phyloP scores from a whole-genome alignment of 2,888 invertebrate genomes.

The Augochlorella aurata region DNA sequence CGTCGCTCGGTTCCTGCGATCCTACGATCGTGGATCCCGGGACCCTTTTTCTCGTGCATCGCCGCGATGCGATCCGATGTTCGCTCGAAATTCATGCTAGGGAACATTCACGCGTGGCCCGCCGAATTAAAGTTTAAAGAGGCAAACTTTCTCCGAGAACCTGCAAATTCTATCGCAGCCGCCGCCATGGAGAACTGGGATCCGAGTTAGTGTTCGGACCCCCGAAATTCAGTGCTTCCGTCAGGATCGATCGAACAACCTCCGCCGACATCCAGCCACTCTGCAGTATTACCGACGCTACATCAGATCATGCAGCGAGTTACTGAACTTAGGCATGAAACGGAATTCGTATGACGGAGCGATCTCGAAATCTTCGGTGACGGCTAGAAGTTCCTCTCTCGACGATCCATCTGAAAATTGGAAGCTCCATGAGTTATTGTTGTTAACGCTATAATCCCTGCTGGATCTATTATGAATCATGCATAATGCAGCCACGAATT shows the following conservation, averaged over 20 bases:
- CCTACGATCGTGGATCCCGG: background rate
- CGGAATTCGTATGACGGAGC: constrained; percentile 52
- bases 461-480: too few species aligned
- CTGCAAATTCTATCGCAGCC: constrained; percentile 36
- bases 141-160: constrained; percentile 26
- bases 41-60: background rate
- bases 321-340: constrained; percentile 56
- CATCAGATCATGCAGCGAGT: constrained; percentile 58
- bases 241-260: constrained; percentile 43
- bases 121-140: constrained; percentile 51
- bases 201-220: background rate
- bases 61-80: background rate
- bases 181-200: constrained; percentile 7
- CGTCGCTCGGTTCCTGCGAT: background rate
- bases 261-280: constrained; percentile 36
- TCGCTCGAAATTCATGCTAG: background rate
- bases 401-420: background rate
- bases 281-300: constrained; percentile 49
- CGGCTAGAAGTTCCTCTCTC: background rate
- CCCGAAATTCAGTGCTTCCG: constrained; percentile 32
- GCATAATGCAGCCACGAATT: too few species aligned
- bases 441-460: too few species aligned
- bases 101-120: background rate
- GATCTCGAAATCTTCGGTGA: constrained; percentile 33
- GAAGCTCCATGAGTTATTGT: too few species aligned